phyloP scores from a whole-genome alignment of 2,113 vertebrate species.

The Phaethon lepturus region DNA sequence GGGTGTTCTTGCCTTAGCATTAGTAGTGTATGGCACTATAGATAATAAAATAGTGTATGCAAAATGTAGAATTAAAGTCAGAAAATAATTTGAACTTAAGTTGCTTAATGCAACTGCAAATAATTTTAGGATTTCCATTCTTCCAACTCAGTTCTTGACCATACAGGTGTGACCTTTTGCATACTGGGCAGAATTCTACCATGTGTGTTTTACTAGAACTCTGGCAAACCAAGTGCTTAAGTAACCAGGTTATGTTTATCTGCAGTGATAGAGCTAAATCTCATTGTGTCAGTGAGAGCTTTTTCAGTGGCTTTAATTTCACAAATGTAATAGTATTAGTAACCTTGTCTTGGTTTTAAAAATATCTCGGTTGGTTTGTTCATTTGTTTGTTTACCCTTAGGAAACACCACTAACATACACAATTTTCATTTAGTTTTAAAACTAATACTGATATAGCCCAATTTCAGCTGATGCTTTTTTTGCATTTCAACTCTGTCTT shows the following conservation, averaged over 20 bases:
- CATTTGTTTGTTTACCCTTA: background rate
- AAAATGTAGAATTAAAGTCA: background rate
- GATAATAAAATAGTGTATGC: background rate
- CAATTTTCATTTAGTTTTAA: background rate
- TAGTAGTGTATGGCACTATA: background rate
- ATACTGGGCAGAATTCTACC: background rate
- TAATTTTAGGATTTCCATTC: background rate
- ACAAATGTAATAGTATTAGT: background rate
- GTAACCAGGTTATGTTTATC: background rate
- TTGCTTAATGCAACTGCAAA: background rate
- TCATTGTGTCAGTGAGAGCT: background rate
- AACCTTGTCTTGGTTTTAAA: background rate
- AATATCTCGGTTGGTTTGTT: background rate
- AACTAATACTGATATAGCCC: background rate
- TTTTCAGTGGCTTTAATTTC: background rate
- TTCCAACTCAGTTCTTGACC: rapidly evolving
- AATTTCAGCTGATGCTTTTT: background rate
- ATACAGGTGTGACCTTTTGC: background rate
- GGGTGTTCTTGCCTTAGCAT: background rate
- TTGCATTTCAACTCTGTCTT: background rate
- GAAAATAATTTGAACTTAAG: background rate
- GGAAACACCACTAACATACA: background rate
- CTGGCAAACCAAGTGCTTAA: background rate
- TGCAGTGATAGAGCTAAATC: background rate
- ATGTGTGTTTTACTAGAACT: background rate